Conservation (phyloP, 2,888 invertebrate genomes). For the Pandemis cinnamomeana region DNA sequence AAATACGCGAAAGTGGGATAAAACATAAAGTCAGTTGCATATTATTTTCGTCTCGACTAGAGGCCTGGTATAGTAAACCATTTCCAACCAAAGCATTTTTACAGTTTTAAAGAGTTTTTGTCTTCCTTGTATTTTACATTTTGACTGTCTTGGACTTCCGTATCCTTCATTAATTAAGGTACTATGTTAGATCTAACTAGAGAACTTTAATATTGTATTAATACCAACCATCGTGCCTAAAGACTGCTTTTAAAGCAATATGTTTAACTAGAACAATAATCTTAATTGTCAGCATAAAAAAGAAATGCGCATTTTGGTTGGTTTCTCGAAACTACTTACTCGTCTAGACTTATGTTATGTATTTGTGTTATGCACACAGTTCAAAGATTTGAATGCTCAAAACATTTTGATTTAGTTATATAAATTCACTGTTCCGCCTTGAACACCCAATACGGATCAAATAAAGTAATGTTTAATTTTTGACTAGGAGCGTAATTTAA, state of each 20-base stretch:
- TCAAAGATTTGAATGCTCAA: conserved; percentile 30
- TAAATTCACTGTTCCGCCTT: conserved; percentile 28
- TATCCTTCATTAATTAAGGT: conserved; percentile 10
- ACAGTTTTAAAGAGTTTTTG: neutral
- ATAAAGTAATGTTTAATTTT: conserved; percentile 23
- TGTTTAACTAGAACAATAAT: neutral
- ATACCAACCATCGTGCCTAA: conserved; percentile 36
- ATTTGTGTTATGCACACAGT: neutral
- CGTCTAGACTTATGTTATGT: neutral
- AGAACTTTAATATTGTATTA: conserved; percentile 26
- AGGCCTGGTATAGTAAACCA: neutral
- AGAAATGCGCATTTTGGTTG: conserved; percentile 14
- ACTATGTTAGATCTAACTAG: conserved; percentile 10
- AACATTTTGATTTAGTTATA: conserved; percentile 15
- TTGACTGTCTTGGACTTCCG: neutral
- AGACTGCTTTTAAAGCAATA: conserved; percentile 37
- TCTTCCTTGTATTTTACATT: neutral
- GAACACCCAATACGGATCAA: conserved; percentile 30
- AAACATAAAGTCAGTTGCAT: neutral
- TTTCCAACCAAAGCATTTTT: neutral
- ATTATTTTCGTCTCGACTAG: neutral
- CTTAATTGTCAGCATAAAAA: conserved; percentile 10
- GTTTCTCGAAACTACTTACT: conserved; percentile 4
- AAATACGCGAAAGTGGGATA: neutral
- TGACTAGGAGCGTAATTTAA: conserved; percentile 35